A percentile compares a stretch with the other conserved stretches of the same genome.
These are phyloP conservation scores for Synodontis membranacea DNA, from an alignment of 2,113 vertebrate genomes.

Conservation along the genomic window DNA sequence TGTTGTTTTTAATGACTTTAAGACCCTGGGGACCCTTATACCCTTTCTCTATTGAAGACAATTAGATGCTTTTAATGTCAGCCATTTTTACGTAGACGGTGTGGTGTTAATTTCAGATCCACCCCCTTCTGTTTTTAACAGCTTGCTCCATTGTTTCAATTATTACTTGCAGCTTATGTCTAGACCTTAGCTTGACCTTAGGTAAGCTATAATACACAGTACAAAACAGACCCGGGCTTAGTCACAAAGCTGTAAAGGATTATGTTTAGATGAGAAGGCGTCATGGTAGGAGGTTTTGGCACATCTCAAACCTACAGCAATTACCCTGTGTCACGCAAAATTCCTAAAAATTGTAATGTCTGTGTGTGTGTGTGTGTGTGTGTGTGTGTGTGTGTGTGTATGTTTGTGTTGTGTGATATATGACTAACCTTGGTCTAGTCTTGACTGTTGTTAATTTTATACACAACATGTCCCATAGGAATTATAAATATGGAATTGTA, in stretches of 20 bases:
- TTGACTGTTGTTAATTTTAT: not conserved
- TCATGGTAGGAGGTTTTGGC: not conserved
- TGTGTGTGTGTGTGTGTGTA: no score
- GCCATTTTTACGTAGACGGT: not conserved
- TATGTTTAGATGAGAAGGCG: conserved; percentile 12
- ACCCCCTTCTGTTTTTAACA: not conserved
- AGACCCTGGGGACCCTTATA: not conserved
- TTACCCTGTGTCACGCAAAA: not conserved
- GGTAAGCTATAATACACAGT: conserved; percentile 33
- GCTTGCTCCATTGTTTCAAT: not conserved
- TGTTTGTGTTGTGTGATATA: no score
- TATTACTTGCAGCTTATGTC: conserved; percentile 28
- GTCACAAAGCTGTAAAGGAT: conserved; percentile 44
- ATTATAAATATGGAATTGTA: not conserved
- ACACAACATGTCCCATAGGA: not conserved
- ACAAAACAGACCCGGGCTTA: not conserved
- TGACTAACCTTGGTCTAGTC: not conserved
- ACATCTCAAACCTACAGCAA: not conserved
- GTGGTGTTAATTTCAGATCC: conserved; percentile 10
- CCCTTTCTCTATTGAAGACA: conserved; percentile 1
- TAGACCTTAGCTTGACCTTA: conserved; percentile 20
- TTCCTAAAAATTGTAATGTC: not conserved
- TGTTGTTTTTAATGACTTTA: conserved; percentile 21
- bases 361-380: no score
- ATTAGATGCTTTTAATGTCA: conserved; percentile 24